Conservation (phyloP, 2,888 invertebrate genomes). For the Chydorus sphaericus region DNA sequence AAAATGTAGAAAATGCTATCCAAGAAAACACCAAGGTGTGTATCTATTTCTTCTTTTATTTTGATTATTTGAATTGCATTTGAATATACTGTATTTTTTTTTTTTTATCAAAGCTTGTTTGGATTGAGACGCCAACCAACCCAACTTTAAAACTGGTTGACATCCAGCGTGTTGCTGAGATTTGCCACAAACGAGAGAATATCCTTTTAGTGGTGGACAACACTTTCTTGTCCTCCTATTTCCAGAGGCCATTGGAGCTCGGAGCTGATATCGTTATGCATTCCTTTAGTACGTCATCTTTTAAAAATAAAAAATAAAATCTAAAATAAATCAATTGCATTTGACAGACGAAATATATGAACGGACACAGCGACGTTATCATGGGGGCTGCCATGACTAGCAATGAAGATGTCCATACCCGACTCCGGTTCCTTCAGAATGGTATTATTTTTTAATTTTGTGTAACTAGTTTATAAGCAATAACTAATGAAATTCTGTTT, state of each 20-base stretch:
- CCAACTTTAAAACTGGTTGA: slow-evolving; percentile 81
- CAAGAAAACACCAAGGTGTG: slow-evolving; percentile 70
- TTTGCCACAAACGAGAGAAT: slow-evolving; percentile 40
- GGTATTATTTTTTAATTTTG: slow-evolving; percentile 34
- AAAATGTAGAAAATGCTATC: slow-evolving; percentile 50
- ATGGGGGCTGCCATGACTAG: slow-evolving; percentile 82
- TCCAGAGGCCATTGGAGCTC: slow-evolving; percentile 68
- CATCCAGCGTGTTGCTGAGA: slow-evolving; percentile 51
- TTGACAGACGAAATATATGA: slow-evolving; percentile 97
- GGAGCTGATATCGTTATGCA: slow-evolving; percentile 86
- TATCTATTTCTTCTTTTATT: background rate
- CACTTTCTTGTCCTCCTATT: slow-evolving; percentile 80
- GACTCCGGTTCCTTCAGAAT: slow-evolving; percentile 72
- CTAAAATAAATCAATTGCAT: too few species aligned
- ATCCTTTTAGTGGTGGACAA: slow-evolving; percentile 76
- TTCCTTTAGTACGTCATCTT: too few species aligned
- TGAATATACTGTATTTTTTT: background rate
- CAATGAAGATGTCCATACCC: slow-evolving; percentile 50
- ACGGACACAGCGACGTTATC: slow-evolving; percentile 91
- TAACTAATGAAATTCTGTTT: slow-evolving; percentile 20
- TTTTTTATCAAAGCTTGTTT: slow-evolving; percentile 40
- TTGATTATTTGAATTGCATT: background rate
- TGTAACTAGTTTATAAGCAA: background rate
- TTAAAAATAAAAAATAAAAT: too few species aligned
- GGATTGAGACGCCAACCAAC: slow-evolving; percentile 95